Evolutionary conservation across 2,797 vertebrate genomes (phyloP), one percentile per base, ranked within the genome.

Genomic region (Mycteria americana): DNA sequence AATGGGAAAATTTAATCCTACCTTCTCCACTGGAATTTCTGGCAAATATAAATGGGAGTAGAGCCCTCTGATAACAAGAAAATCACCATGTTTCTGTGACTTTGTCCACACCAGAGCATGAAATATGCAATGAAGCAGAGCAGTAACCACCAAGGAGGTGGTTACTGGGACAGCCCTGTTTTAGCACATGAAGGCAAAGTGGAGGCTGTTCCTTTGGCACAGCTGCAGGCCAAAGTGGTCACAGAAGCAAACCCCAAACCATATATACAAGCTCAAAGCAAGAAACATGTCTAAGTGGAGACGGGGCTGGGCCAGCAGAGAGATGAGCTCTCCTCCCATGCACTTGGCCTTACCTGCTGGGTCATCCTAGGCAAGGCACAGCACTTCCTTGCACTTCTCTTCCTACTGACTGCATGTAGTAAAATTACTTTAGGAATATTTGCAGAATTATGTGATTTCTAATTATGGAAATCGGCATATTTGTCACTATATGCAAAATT

Each of bases 231-330:
- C 51, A 63, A 59, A 46, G 13, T 19, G 12, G 11, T 41, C 54
- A 69, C 6, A 28, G 75, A 21, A 79, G 23, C 28, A 76, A 90
- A 57, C 1, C 17, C 15, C 60, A 65, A 80, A 37, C 53, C 25
- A 31, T 5, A 13, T 1, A 1, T 31, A 28, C 1, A 1, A 68
- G 5, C 2, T 25, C 12, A 45, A 64, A 87, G n/a, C 28, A 82
- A 73, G 41, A 56, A 78, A 3, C 3, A 8, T 1, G 0, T 60
- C 75, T 28, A 33, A 64, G 28, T 27, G 45, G 39, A 82, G 62
- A 45, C 4, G 1, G 1, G 7, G 4, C 5, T 79, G 50, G n/a
- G 18, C 18, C 12, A 1, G n/a, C 39, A 86, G 39, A 74, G 16
- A 18, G 14, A 6, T 35, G 17, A 83, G 10, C 9, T 65, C 13